Percentiles rank a stretch among this genome's conserved stretches.
Conservation (phyloP, 64 coral and sea anemone species). For the Catalaphyllia jardinei region DNA sequence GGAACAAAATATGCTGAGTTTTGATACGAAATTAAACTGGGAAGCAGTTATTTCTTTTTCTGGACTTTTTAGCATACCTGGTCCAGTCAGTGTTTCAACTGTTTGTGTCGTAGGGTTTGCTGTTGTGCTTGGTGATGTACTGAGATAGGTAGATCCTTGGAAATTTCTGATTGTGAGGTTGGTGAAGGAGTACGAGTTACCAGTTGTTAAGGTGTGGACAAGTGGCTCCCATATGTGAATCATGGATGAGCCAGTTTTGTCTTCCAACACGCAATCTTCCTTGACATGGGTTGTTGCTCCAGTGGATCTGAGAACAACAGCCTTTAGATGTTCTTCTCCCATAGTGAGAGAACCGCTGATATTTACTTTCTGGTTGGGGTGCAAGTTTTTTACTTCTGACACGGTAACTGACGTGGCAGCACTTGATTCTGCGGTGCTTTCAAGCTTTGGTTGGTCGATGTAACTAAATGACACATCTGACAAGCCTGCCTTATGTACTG, state of each 20-base stretch:
- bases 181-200: slow-evolving; percentile 30
- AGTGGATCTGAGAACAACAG: slow-evolving; percentile 48
- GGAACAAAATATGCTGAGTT: slow-evolving; percentile 31
- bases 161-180: slow-evolving; percentile 45
- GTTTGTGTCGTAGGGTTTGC: slow-evolving; percentile 37
- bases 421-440: not conserved
- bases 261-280: slow-evolving; percentile 49
- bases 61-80: slow-evolving; percentile 28
- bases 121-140: slow-evolving; percentile 48
- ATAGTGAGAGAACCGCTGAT: slow-evolving; percentile 41
- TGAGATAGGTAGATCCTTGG: slow-evolving; percentile 44
- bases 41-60: slow-evolving; percentile 5
- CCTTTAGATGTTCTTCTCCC: slow-evolving; percentile 41
- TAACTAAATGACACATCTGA: slow-evolving; percentile 53
- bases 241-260: slow-evolving; percentile 38
- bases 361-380: slow-evolving; percentile 56
- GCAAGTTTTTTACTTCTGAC: slow-evolving; percentile 47
- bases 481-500: slow-evolving; percentile 27
- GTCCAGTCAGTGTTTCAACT: slow-evolving; percentile 35
- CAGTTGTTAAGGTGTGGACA: slow-evolving; percentile 22
- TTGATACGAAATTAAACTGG: slow-evolving; percentile 37
- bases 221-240: slow-evolving; percentile 43
- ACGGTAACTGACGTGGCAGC: slow-evolving; percentile 14
- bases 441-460: slow-evolving; percentile 46
- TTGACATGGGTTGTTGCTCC: slow-evolving; percentile 28